Evolutionary conservation across 2,888 invertebrate species (phyloP).

Genomic region (Xestia ashworthii): DNA sequence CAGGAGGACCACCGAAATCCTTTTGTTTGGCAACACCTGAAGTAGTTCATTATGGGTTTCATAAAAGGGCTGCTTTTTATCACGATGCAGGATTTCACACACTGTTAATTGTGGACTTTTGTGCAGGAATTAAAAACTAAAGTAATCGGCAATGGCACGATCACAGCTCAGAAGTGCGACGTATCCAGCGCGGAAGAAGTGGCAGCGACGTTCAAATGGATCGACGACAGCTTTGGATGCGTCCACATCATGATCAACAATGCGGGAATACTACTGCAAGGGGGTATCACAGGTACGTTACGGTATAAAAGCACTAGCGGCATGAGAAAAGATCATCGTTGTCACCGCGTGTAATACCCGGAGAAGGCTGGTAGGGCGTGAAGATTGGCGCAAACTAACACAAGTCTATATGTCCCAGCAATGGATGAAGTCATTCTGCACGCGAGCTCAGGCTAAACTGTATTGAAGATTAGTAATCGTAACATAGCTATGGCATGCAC

Average conservation of each 20-base stretch:
- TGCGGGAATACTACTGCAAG: constrained; percentile 70
- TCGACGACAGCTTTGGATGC: constrained; percentile 69
- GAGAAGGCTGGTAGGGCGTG: not conserved
- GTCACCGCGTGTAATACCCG: not conserved
- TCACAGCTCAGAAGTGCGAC: constrained; percentile 72
- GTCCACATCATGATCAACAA: constrained; percentile 75
- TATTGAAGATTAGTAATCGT: not conserved
- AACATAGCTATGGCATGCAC: not conserved
- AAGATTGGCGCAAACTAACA: not conserved
- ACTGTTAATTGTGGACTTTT: not conserved
- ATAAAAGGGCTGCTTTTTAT: not conserved
- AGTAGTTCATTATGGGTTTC: not conserved
- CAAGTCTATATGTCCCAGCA: not conserved
- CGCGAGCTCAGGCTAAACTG: not conserved
- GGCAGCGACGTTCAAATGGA: constrained; percentile 71
- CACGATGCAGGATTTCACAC: too few relatives aligned
- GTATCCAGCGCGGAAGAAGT: constrained; percentile 69
- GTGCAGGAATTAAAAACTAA: constrained; percentile 62
- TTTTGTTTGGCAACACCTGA: not conserved
- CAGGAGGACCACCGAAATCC: too few relatives aligned
- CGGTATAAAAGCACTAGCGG: too few relatives aligned
- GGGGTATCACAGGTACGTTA: constrained; percentile 70
- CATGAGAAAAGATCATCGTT: not conserved
- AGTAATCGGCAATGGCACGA: constrained; percentile 64
- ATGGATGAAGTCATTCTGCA: not conserved